A percentile compares a stretch with the other conserved stretches of the same genome.
These are phyloP conservation scores for Diplodus sargus DNA, from an alignment of 2,797 vertebrate genomes.

Conservation along the genomic window DNA sequence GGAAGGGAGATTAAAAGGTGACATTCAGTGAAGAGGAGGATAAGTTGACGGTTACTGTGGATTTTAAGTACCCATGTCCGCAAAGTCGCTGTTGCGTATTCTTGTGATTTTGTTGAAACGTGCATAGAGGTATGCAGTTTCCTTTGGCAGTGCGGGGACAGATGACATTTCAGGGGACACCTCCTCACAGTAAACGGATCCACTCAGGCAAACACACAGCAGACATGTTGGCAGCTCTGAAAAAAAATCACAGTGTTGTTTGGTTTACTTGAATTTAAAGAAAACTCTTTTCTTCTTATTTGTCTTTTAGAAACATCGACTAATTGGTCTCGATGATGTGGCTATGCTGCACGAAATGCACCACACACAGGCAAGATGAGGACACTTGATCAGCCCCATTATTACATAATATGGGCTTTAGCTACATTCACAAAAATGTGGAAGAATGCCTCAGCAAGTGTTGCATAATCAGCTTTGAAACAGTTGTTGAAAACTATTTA, in stretches of 20 bases:
- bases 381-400: slow-evolving; percentile 57
- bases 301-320: not conserved
- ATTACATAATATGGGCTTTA: slow-evolving; percentile 70
- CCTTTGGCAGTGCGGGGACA: slow-evolving; percentile 91
- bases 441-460: slow-evolving; percentile 49
- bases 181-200: slow-evolving; percentile 96
- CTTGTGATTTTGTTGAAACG: slow-evolving; percentile 94
- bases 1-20: not conserved
- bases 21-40: not conserved
- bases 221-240: slow-evolving; percentile 94
- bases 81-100: slow-evolving; percentile 90
- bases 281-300: not conserved
- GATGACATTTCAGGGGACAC: slow-evolving; percentile 86
- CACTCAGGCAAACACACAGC: slow-evolving; percentile 92
- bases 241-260: slow-evolving; percentile 52
- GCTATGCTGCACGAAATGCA: slow-evolving; percentile 27
- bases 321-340: slow-evolving; percentile 7
- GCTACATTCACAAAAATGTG: slow-evolving; percentile 63
- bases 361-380: slow-evolving; percentile 33
- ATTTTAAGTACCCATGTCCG: slow-evolving; percentile 88
- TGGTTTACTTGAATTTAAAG: not conserved
- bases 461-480: slow-evolving; percentile 67
- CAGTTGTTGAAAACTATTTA: slow-evolving; percentile 46
- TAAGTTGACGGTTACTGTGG: not conserved
- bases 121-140: slow-evolving; percentile 92